Evolutionary conservation across 1,140 invertebrate genomes (phyloP).

Genomic region (Hyposmocoma kahamanoa): DNA sequence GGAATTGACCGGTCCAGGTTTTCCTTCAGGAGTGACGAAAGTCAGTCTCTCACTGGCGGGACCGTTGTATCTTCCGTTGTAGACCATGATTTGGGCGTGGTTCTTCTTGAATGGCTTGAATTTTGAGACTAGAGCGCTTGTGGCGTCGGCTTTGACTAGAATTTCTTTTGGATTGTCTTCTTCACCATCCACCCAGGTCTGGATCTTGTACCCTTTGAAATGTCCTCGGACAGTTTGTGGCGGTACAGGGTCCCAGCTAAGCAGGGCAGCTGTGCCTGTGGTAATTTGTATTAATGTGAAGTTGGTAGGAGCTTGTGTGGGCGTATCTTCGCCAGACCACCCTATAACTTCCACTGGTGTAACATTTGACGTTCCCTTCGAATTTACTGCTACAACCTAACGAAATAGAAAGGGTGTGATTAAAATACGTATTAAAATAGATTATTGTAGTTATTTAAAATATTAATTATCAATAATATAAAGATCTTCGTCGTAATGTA

Average conservation of each 20-base stretch:
- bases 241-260: constrained; percentile 90
- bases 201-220: constrained; percentile 96
- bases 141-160: constrained; percentile 83
- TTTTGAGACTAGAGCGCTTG: constrained; percentile 84
- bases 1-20: constrained; percentile 90
- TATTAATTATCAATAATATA: too few species aligned
- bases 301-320: constrained; percentile 86
- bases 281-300: constrained; percentile 86
- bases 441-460: too few species aligned
- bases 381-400: constrained; percentile 91
- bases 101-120: constrained; percentile 94
- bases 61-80: constrained; percentile 93
- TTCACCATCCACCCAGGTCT: constrained; percentile 94
- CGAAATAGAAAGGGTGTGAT: background rate
- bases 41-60: constrained; percentile 88
- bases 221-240: constrained; percentile 88
- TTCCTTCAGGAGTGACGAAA: constrained; percentile 94
- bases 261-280: constrained; percentile 82
- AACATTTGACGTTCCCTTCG: constrained; percentile 89
- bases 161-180: constrained; percentile 86
- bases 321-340: constrained; percentile 96
- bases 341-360: constrained; percentile 88
- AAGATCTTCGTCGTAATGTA: too few species aligned
- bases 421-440: too few species aligned
- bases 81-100: constrained; percentile 90